These are phyloP conservation scores for Pristiophorus japonicus DNA, from an alignment of 2,113 vertebrate genomes.

Conservation along the genomic window DNA sequence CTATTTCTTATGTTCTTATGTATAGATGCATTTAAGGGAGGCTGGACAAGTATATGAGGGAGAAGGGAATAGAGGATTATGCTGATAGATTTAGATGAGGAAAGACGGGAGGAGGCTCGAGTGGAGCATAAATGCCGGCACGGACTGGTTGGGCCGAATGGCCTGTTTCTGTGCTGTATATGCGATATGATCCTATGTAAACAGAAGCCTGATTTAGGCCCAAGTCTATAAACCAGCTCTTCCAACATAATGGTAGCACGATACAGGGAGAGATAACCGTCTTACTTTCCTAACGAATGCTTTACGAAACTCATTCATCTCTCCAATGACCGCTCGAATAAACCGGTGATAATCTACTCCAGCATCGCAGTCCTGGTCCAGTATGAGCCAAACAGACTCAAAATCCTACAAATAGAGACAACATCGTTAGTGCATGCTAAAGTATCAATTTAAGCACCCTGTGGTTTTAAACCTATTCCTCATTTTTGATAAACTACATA, in stretches of 20 bases:
- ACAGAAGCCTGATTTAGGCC: neutral
- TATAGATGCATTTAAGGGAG: too few relatives aligned
- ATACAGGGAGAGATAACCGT: neutral
- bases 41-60: too few relatives aligned
- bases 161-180: too few relatives aligned
- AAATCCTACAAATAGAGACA: slow-evolving; percentile 57
- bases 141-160: too few relatives aligned
- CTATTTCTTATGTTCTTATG: too few relatives aligned
- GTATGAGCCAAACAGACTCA: slow-evolving; percentile 57
- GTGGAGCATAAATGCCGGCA: too few relatives aligned
- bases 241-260: neutral
- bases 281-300: slow-evolving; percentile 68
- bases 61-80: too few relatives aligned
- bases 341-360: slow-evolving; percentile 57
- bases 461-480: neutral
- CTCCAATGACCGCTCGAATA: slow-evolving; percentile 57
- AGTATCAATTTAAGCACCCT: neutral
- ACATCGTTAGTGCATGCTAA: neutral
- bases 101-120: too few relatives aligned
- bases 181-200: too few relatives aligned
- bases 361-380: slow-evolving; percentile 47
- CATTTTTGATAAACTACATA: neutral
- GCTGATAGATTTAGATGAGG: too few relatives aligned
- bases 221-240: neutral
- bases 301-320: slow-evolving; percentile 74